phyloP scores from a whole-genome alignment of 2,113 vertebrate genomes.

The Calypte anna region DNA sequence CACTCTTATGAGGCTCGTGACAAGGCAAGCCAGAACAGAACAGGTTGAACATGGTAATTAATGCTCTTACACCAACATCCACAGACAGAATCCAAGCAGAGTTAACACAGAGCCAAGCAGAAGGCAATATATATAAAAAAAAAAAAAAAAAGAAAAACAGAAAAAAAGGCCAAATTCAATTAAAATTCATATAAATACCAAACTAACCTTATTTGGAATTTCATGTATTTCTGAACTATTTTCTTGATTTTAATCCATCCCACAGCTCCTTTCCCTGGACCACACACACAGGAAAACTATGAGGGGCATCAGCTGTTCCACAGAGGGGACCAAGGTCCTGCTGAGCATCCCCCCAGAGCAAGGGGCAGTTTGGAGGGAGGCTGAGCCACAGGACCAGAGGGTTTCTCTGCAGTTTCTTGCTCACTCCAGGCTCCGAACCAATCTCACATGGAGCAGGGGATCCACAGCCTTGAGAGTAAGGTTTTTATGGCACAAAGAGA shows the following conservation, averaged over 20 bases:
- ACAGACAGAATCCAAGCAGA: neutral
- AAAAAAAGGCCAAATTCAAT: constrained; percentile 22
- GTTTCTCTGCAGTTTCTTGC: neutral
- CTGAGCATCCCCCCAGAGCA: too few species aligned
- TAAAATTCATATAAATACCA: constrained; percentile 29
- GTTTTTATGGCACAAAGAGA: constrained; percentile 38
- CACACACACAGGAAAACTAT: neutral
- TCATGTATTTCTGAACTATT: neutral
- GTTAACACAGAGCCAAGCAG: constrained; percentile 53
- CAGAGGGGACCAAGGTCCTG: too few species aligned
- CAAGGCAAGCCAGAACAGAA: neutral
- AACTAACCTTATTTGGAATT: neutral
- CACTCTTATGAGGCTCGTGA: neutral
- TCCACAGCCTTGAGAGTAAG: neutral
- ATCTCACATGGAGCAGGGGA: neutral
- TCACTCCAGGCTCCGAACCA: neutral
- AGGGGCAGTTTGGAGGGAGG: neutral
- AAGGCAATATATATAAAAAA: neutral
- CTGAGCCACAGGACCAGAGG: neutral
- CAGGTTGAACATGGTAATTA: neutral
- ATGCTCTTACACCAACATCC: neutral
- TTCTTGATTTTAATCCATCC: neutral
- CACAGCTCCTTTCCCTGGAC: neutral
- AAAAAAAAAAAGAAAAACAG: too few species aligned
- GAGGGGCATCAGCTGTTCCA: too few species aligned